phyloP scores from a whole-genome alignment of 30 jellyfish, hydroid and myxozoan species.

The Chironex yamaguchii region DNA sequence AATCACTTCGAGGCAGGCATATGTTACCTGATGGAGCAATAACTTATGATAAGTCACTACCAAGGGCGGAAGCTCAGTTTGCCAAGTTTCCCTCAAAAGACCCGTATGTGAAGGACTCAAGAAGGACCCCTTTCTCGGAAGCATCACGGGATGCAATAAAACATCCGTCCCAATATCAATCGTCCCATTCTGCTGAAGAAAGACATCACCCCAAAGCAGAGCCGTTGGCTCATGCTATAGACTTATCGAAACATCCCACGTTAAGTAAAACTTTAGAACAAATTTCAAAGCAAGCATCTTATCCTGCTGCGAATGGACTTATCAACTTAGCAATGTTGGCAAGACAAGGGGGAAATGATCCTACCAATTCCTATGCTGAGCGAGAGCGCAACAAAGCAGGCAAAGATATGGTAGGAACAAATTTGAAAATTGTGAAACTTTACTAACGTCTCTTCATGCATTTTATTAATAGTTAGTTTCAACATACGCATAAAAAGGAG shows the following conservation, averaged over 20 bases:
- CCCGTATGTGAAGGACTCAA: not conserved
- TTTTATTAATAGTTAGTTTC: too few species aligned
- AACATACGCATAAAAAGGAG: too few species aligned
- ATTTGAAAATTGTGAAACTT: too few species aligned
- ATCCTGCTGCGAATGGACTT: not conserved
- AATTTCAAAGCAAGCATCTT: not conserved
- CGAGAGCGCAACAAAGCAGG: too few species aligned
- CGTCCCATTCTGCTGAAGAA: not conserved
- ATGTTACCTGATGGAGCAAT: not conserved
- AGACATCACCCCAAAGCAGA: not conserved
- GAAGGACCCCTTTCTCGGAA: not conserved
- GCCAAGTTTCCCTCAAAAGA: not conserved
- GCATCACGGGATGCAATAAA: too few species aligned
- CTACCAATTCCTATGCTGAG: not conserved
- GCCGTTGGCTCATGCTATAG: not conserved
- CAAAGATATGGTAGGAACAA: too few species aligned
- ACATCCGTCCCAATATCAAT: not conserved
- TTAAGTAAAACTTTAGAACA: not conserved
- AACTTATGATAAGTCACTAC: not conserved
- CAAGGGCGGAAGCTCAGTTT: not conserved
- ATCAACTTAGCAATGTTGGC: not conserved
- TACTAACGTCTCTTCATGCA: too few species aligned
- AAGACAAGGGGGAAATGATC: not conserved
- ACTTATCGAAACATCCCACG: not conserved
- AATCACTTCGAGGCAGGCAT: not conserved